Percentiles rank a stretch among this genome's conserved stretches.
These are phyloP conservation scores for Acyrthosiphon pisum DNA, from an alignment of 1,140 invertebrate genomes.

Conservation along the genomic window DNA sequence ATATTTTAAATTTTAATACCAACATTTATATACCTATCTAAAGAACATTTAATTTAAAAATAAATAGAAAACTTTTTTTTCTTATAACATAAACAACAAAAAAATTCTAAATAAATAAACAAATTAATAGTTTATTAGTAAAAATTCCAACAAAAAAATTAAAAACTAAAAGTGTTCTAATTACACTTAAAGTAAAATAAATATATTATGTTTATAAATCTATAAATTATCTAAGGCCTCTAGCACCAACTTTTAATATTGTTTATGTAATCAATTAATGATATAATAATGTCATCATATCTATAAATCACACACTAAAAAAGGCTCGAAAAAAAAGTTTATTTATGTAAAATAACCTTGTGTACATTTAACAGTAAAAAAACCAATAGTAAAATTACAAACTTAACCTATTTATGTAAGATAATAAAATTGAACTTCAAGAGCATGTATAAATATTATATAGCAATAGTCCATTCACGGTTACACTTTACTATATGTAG, in stretches of 20 bases:
- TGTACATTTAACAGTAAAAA: background rate
- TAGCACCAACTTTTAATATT: background rate
- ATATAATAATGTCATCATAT: background rate
- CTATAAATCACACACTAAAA: background rate
- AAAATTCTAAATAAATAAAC: background rate
- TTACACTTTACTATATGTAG: background rate
- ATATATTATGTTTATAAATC: background rate
- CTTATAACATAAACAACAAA: too few relatives aligned
- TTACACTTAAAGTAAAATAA: too few relatives aligned
- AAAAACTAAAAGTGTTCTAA: too few relatives aligned
- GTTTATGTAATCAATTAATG: background rate
- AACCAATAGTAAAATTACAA: background rate
- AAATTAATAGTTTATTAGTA: background rate
- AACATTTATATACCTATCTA: too few relatives aligned
- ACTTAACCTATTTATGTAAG: background rate
- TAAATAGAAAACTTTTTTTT: too few relatives aligned
- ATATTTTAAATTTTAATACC: background rate
- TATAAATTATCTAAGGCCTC: background rate
- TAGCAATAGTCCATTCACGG: background rate
- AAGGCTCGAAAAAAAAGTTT: background rate
- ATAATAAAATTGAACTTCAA: background rate
- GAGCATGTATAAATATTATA: background rate
- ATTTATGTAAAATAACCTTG: background rate
- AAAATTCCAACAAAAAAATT: too few relatives aligned
- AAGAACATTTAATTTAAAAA: too few relatives aligned